A percentile compares a stretch with the other conserved stretches of the same genome.
Conservation (phyloP, 2,888 invertebrate species). For the Podotricha telesiphe region DNA sequence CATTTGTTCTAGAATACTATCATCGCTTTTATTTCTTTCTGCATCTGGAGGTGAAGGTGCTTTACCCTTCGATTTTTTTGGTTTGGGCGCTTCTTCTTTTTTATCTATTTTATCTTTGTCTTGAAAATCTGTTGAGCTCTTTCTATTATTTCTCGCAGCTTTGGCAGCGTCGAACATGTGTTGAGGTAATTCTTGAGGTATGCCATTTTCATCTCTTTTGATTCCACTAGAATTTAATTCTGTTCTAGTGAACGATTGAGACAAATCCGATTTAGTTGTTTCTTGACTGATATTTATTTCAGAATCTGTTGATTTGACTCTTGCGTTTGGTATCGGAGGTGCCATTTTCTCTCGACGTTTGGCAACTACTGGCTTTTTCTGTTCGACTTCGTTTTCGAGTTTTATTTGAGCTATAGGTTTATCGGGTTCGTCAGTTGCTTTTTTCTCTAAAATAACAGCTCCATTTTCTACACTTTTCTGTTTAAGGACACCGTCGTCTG, state of each 20-base stretch:
- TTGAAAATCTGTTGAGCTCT: constrained; percentile 72
- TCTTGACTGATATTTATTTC: constrained; percentile 62
- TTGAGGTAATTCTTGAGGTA: constrained; percentile 88
- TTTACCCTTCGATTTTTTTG: constrained; percentile 87
- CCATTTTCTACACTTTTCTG: constrained; percentile 76
- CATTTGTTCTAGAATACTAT: constrained; percentile 75
- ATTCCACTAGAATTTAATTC: constrained; percentile 84
- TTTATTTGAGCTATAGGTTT: constrained; percentile 73
- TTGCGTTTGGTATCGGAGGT: constrained; percentile 77
- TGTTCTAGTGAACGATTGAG: constrained; percentile 67
- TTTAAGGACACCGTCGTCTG: constrained; percentile 78
- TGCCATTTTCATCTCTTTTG: constrained; percentile 83
- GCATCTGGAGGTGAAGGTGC: constrained; percentile 88
- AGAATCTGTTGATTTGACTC: constrained; percentile 70
- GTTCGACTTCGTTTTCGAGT: constrained; percentile 79
- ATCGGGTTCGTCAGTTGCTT: constrained; percentile 70
- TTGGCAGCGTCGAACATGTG: constrained; percentile 89
- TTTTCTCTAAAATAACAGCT: constrained; percentile 62
- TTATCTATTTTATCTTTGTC: constrained; percentile 67
- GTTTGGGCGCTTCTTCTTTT: constrained; percentile 68
- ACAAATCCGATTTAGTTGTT: constrained; percentile 65
- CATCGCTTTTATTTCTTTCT: constrained; percentile 77
- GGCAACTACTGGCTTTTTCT: constrained; percentile 80
- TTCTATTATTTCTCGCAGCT: constrained; percentile 87
- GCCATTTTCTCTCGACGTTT: constrained; percentile 79